phyloP scores from a whole-genome alignment of 2,797 vertebrate genomes.

The Micrastur ruficollis region DNA sequence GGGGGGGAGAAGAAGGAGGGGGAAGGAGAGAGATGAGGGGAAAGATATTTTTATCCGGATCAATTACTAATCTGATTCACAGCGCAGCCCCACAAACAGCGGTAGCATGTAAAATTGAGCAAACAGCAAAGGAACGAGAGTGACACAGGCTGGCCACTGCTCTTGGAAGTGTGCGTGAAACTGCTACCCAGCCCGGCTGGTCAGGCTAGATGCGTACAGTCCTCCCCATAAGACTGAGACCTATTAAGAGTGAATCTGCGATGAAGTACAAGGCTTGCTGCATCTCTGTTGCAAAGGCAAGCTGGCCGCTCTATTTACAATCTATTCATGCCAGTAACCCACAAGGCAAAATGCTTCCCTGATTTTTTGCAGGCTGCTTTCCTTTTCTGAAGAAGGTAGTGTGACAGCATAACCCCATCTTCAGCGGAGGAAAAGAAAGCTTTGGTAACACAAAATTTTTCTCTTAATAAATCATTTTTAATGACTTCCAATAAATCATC shows the following conservation, averaged over 20 bases:
- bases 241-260: neutral
- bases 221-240: neutral
- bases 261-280: neutral
- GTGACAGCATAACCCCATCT: neutral
- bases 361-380: neutral
- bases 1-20: neutral
- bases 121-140: neutral
- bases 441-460: constrained; percentile 51
- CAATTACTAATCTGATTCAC: neutral
- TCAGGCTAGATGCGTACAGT: accelerated
- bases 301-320: neutral
- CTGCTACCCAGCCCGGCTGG: neutral
- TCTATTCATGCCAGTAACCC: neutral
- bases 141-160: accelerated
- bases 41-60: neutral
- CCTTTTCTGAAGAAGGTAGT: neutral
- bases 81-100: neutral
- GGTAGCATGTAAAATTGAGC: neutral
- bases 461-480: constrained; percentile 68
- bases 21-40: neutral
- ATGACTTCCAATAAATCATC: constrained; percentile 69
- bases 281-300: neutral
- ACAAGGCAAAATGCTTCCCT: neutral
- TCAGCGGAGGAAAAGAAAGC: neutral
- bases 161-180: neutral